Percentiles rank a stretch among this genome's conserved stretches.
Evolutionary conservation across 2,113 vertebrate genomes (phyloP).

Genomic region (Lepidothrix coronata): DNA sequence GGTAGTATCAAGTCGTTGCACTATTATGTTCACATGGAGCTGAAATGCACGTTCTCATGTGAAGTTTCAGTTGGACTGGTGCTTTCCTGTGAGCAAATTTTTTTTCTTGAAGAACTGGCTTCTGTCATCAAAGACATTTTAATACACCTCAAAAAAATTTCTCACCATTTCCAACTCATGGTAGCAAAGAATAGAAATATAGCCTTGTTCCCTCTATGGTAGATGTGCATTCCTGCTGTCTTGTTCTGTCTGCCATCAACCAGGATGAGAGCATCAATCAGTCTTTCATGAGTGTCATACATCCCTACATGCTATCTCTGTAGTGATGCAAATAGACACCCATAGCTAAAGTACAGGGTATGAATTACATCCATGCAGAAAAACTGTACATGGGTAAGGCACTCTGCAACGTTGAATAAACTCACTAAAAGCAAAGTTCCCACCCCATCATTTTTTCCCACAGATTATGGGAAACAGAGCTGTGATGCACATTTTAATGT

Average conservation of each 20-base stretch:
- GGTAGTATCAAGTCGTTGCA: background rate
- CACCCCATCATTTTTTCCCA: background rate
- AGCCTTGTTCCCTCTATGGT: background rate
- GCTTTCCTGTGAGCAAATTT: background rate
- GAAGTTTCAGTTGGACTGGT: background rate
- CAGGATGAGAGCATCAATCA: background rate
- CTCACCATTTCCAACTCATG: background rate
- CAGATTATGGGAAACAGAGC: background rate
- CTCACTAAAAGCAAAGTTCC: background rate
- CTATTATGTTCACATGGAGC: background rate
- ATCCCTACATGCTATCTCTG: background rate
- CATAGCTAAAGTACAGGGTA: background rate
- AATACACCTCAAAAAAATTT: background rate
- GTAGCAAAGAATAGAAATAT: background rate
- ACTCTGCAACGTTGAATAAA: background rate
- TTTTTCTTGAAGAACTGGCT: background rate
- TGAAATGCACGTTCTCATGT: background rate
- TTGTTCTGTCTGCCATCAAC: background rate
- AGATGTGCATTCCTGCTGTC: background rate
- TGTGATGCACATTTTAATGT: background rate
- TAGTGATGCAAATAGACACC: background rate
- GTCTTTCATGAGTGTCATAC: fast-evolving
- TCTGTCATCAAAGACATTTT: conserved; percentile 11
- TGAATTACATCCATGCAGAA: background rate
- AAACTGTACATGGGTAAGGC: background rate